Base-by-base conservation (phyloP, 2,113 vertebrate species). In the Grammomys dolichurus region DNA sequence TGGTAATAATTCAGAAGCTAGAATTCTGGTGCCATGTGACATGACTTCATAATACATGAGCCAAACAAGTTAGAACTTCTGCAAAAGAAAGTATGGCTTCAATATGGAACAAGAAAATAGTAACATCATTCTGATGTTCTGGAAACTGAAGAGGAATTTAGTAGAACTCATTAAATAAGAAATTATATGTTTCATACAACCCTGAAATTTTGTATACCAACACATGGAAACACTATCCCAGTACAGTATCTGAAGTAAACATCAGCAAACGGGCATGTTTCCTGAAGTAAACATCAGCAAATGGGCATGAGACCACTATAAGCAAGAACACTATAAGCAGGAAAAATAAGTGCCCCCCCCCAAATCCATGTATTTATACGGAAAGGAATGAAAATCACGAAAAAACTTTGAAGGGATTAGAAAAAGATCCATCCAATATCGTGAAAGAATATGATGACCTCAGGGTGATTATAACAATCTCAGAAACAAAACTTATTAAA, bases 121-220 rank as follows among this genome's bases (percentile, higher is more conserved):
- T 9, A 67, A 72, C 2, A 13, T 5, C 12, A 22, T 54, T 26
- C 20, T 67, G 7, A 14, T 7, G 31, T 8, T 90, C 43, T 72
- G n/a, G 24, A 87, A 77, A 26, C 6, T 46, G 24, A 86, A 67
- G 28, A 87, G 43, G 40, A 31, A 51, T 43, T 40, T 26, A 58
- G 12, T 12, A 70, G 7, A 36, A 3, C 13, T 22, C 36, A 36
- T 22, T 24, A 36, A 70, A 67, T 17, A 24, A 31, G 46, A 77
- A 90, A 78, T 51, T n/a, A 11, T 0, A 1, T 5, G 10, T 63
- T 7, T 40, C 12, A 28, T 2, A 0, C 7, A 31, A 24, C 19
- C 5, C 67, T 28, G 11, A 26, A 26, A 10, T 31, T 56, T 14
- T 22, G 3, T 51, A 77, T 26, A 31, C 33, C 33, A 7, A 70